phyloP scores from a whole-genome alignment of 2,113 vertebrate species.

The Pachycephala philippinensis region DNA sequence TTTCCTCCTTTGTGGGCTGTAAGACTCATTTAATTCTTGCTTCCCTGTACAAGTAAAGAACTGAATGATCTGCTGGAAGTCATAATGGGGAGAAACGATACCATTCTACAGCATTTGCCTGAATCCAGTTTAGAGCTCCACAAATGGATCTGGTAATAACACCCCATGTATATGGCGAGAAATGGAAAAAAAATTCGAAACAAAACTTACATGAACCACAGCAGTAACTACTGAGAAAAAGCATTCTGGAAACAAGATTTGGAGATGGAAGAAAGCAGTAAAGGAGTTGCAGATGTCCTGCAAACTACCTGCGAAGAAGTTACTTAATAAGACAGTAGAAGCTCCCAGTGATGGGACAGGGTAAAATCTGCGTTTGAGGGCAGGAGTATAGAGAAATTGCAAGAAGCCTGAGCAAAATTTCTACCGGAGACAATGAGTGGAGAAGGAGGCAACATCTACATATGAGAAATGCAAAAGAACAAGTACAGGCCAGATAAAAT shows the following conservation, averaged over 20 bases:
- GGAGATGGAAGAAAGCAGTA: background rate
- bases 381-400: background rate
- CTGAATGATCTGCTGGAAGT: background rate
- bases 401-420: background rate
- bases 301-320: background rate
- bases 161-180: background rate
- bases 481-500: background rate
- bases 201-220: background rate
- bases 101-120: background rate
- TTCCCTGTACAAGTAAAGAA: background rate
- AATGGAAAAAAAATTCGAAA: background rate
- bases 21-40: background rate
- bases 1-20: background rate
- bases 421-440: background rate
- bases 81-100: background rate
- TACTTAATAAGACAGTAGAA: background rate
- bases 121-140: background rate
- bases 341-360: background rate
- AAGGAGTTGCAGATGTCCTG: background rate
- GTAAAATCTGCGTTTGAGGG: background rate
- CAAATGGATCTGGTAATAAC: background rate
- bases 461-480: background rate
- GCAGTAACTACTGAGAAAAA: background rate
- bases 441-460: background rate
- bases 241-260: background rate